Evolutionary conservation across 2,797 vertebrate genomes (phyloP).

Genomic region (Lagorchestes hirsutus): DNA sequence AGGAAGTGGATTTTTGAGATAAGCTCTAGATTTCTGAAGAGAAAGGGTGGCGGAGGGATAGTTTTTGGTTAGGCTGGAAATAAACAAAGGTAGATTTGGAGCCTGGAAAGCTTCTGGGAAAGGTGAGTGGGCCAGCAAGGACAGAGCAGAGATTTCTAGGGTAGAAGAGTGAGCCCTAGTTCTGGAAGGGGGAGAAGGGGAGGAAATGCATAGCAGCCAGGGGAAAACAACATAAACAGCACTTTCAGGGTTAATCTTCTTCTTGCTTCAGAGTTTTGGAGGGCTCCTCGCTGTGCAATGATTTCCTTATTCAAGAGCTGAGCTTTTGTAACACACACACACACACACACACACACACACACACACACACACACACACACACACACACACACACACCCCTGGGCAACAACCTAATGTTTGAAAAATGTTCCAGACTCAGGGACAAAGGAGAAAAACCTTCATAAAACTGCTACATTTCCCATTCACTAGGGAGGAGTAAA

Average conservation of each 20-base stretch:
- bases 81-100: background rate
- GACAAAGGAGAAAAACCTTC: conserved; percentile 66
- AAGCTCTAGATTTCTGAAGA: background rate
- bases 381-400: conserved; percentile 53
- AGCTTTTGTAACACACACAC: conserved; percentile 53
- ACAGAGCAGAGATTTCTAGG: background rate
- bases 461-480: conserved; percentile 52
- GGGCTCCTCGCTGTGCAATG: conserved; percentile 21
- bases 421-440: conserved; percentile 63
- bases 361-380: conserved; percentile 59
- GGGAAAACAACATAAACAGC: background rate
- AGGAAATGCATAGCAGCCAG: background rate
- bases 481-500: conserved; percentile 60
- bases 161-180: background rate
- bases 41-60: background rate
- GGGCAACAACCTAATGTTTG: conserved; percentile 56
- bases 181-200: background rate
- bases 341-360: conserved; percentile 67
- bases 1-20: background rate
- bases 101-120: background rate
- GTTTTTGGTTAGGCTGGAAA: background rate
- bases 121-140: background rate
- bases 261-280: conserved; percentile 14
- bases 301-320: conserved; percentile 54
- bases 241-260: background rate